A percentile compares a stretch with the other conserved stretches of the same genome.
phyloP scores from a whole-genome alignment of 2,797 vertebrate genomes.

The Spondyliosoma cantharus region DNA sequence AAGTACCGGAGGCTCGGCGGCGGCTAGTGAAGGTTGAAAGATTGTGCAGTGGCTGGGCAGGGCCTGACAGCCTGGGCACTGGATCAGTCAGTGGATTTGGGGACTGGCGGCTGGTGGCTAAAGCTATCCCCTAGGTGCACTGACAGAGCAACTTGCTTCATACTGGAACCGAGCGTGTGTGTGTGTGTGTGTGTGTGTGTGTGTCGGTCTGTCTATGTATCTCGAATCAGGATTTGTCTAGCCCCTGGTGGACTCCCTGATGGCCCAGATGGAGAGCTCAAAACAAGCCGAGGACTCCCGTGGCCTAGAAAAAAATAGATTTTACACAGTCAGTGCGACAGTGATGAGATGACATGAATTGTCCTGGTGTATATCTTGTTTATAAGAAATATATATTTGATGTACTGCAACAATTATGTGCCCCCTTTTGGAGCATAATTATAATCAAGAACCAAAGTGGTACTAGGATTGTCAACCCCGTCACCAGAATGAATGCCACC shows the following conservation, averaged over 20 bases:
- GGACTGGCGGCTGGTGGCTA: slow-evolving; percentile 72
- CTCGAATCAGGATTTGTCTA: slow-evolving; percentile 67
- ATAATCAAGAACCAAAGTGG: no score
- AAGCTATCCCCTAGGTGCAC: slow-evolving; percentile 78
- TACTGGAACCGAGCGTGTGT: slow-evolving; percentile 53
- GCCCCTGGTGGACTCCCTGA: slow-evolving; percentile 70
- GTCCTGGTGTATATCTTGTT: no score
- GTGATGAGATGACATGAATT: slow-evolving; percentile 27
- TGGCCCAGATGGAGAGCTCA: slow-evolving; percentile 71
- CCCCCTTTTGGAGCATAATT: no score
- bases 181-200: slow-evolving; percentile 36
- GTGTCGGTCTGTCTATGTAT: slow-evolving; percentile 39
- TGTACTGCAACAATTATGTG: no score
- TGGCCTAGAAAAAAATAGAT: slow-evolving; percentile 74
- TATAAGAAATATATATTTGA: no score
- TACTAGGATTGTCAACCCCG: no score
- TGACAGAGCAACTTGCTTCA: slow-evolving; percentile 70
- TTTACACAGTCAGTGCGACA: slow-evolving; percentile 33
- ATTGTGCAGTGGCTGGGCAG: slow-evolving; percentile 65
- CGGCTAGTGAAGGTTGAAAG: slow-evolving; percentile 70
- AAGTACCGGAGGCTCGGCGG: slow-evolving; percentile 49
- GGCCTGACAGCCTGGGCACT: slow-evolving; percentile 80
- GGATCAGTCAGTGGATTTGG: slow-evolving; percentile 84
- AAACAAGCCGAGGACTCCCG: slow-evolving; percentile 63
- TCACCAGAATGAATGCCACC: no score